Percentiles rank a stretch among this genome's conserved stretches.
phyloP scores from a whole-genome alignment of 2,797 vertebrate species.

The Gadopsis marmoratus region DNA sequence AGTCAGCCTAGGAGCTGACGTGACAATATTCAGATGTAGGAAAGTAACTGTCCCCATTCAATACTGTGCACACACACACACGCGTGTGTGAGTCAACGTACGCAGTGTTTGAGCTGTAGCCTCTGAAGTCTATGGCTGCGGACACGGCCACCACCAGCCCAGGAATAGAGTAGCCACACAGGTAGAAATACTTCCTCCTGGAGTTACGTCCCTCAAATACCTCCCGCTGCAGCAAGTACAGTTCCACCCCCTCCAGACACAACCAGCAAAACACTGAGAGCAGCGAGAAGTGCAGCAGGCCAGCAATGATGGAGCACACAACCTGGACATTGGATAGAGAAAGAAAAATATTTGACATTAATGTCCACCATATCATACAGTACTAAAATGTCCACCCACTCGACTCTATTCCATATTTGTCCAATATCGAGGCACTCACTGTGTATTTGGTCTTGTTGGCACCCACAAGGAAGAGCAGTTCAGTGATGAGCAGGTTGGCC shows the following conservation, averaged over 20 bases:
- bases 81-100: slow-evolving; percentile 68
- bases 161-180: slow-evolving; percentile 92
- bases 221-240: slow-evolving; percentile 93
- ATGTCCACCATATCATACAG: background rate
- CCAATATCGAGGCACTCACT: slow-evolving; percentile 73
- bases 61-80: background rate
- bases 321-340: slow-evolving; percentile 76
- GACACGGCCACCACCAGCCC: slow-evolving; percentile 93
- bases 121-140: slow-evolving; percentile 93
- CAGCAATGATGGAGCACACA: slow-evolving; percentile 92
- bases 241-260: slow-evolving; percentile 92
- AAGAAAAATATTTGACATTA: background rate
- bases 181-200: slow-evolving; percentile 93
- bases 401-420: no score
- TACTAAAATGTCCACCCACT: no score
- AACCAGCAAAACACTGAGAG: slow-evolving; percentile 96
- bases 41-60: background rate
- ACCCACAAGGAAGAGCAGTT: slow-evolving; percentile 92
- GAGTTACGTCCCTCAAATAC: slow-evolving; percentile 94
- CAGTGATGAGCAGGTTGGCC: slow-evolving; percentile 92
- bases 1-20: background rate
- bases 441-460: slow-evolving; percentile 93
- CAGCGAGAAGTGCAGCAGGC: slow-evolving; percentile 93
- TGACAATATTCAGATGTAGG: background rate
- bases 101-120: slow-evolving; percentile 85